Base-by-base conservation (phyloP, 2,888 invertebrate genomes). In the Netelia virgata region DNA sequence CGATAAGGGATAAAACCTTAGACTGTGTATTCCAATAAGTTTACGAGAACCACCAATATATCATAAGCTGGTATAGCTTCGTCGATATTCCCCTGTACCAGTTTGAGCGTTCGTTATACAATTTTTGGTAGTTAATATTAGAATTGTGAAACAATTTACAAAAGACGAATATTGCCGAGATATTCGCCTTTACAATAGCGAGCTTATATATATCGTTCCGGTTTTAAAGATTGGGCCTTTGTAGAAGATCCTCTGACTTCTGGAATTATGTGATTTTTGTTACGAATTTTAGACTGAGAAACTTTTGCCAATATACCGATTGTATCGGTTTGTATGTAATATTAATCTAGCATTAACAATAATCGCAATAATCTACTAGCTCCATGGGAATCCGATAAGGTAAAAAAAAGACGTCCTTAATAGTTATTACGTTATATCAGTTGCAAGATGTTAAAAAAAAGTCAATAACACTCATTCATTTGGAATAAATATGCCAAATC, bases 41-140 rank as follows among this genome's bases (percentile, higher is more conserved):
- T 64, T 69, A 80, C 16, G 80, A 80, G 68, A 74, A 74, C 80
- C 80, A 80, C 80, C 80, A 41, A 59, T 66, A 61, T 79, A 79
- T 72, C 16, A 50, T 59, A 41, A 73, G 57, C 68, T 66, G 73
- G 73, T 68, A 80, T 55, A 18, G 55, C 53, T 63, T 61, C 70
- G 36, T 64, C 63, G 59, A 78, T 55, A 18, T 55, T 36, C 64
- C 50, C 20, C 20, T 73, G 50, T 74, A 68, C 68, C 73, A 68
- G 73, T 80, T 50, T 74, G 41, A 59, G 23, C 43, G 73, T 74
- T 74, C 63, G 50, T 68, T 43, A 43, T 64, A 43, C 68, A 68
- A 50, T 47, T 43, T 68, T 68, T 43, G 14, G 53, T 66, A 66
- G 64, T 41, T n/a, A 20, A 53, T 66, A 75, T 61, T 77, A 73